These are phyloP conservation scores for Meta bourneti DNA, from an alignment of 2,888 invertebrate genomes.

Conservation along the genomic window DNA sequence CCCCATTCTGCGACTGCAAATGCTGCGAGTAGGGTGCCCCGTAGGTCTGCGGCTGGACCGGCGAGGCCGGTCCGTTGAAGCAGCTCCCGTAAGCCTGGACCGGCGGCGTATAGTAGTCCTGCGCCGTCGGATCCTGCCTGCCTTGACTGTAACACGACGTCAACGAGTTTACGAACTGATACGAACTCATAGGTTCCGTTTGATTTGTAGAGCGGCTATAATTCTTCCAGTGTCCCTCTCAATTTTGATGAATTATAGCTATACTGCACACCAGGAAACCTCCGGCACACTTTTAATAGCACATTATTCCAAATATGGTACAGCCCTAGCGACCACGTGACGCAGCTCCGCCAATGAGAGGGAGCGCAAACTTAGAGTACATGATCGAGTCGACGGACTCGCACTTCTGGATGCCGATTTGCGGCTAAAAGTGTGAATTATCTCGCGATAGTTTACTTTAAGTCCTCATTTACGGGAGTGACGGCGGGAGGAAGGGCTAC, in stretches of 20 bases:
- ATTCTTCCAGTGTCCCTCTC: conserved; percentile 79
- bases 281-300: conserved; percentile 80
- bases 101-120: conserved; percentile 79
- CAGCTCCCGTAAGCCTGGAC: conserved; percentile 78
- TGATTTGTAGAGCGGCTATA: conserved; percentile 79
- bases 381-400: conserved; percentile 75
- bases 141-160: conserved; percentile 90
- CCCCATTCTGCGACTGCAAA: conserved; percentile 77
- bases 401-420: conserved; percentile 57
- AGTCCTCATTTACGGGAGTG: conserved; percentile 25
- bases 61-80: conserved; percentile 77
- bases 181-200: conserved; percentile 89
- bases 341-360: conserved; percentile 77
- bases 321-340: conserved; percentile 78
- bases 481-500: conserved; percentile 17
- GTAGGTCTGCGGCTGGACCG: conserved; percentile 81
- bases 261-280: conserved; percentile 79
- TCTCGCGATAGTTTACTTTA: conserved; percentile 59
- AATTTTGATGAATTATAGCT: conserved; percentile 81
- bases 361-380: conserved; percentile 78
- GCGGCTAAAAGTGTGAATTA: conserved; percentile 71
- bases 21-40: conserved; percentile 80
- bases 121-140: conserved; percentile 79
- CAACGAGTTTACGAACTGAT: conserved; percentile 96
- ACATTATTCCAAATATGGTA: conserved; percentile 79